Conservation (phyloP, 2,113 vertebrate genomes). For the Chloropsis cyanopogon region DNA sequence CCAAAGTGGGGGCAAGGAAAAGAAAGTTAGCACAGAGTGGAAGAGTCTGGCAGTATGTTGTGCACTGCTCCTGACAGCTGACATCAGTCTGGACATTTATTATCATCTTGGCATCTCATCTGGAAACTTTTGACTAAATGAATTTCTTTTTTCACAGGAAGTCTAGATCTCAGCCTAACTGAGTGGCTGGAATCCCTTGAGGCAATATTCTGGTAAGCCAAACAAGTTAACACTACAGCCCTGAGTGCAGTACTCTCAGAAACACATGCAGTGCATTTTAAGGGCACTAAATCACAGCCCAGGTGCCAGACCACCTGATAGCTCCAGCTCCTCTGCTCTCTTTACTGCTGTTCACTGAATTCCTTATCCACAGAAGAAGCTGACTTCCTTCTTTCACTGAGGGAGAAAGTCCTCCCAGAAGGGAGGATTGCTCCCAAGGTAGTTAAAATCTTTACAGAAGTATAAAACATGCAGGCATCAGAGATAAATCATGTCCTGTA, state of each 20-base stretch:
- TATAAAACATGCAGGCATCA: not conserved
- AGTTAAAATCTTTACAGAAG: not conserved
- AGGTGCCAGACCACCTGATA: not conserved
- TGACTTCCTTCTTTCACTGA: not conserved
- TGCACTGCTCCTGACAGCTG: not conserved
- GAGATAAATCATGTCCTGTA: not conserved
- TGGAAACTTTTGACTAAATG: constrained; percentile 38
- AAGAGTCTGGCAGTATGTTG: not conserved
- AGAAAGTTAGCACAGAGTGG: not conserved
- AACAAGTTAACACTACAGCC: not conserved
- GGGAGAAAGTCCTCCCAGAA: not conserved
- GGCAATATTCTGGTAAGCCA: not conserved
- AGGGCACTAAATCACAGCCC: not conserved
- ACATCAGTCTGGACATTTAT: not conserved
- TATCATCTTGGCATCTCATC: not conserved
- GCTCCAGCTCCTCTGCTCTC: not conserved
- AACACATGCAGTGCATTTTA: not conserved
- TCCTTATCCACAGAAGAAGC: not conserved
- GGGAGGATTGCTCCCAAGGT: not conserved
- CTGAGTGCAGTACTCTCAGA: not conserved
- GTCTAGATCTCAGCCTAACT: not conserved
- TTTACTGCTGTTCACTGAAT: not conserved
- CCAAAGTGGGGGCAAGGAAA: rapidly evolving
- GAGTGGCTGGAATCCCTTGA: constrained; percentile 1
- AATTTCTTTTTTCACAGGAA: constrained; percentile 17